A percentile compares a stretch with the other conserved stretches of the same genome.
Evolutionary conservation across 35 echinoderm and acorn worm species (phyloP).

Genomic region (Patiria miniata): DNA sequence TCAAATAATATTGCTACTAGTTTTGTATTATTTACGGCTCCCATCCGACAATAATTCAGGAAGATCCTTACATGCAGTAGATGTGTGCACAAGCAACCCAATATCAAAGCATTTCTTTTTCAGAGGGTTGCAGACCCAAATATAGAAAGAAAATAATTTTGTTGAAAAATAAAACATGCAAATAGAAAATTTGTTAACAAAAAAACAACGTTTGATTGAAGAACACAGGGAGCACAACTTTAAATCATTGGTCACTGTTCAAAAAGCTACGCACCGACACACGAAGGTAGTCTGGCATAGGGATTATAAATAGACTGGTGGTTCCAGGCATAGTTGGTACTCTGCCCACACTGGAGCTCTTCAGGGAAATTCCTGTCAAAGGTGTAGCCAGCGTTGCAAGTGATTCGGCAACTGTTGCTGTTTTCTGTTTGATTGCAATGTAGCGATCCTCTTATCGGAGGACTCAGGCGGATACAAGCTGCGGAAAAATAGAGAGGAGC

Average conservation of each 20-base stretch:
- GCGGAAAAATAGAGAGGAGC: background rate
- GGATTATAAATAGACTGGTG: constrained; percentile 29
- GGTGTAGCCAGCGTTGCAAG: background rate
- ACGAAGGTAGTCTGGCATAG: constrained; percentile 16
- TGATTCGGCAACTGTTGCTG: background rate
- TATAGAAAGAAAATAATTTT: too few species aligned
- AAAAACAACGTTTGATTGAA: too few species aligned
- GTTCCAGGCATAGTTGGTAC: constrained; percentile 12
- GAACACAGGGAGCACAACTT: background rate
- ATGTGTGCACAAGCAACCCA: too few species aligned
- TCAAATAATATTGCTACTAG: background rate
- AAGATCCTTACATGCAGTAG: background rate
- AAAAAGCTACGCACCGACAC: constrained; percentile 19
- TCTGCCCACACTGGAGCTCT: constrained; percentile 1
- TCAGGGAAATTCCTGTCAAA: background rate
- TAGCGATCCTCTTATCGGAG: background rate
- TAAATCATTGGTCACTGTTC: background rate
- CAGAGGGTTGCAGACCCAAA: too few species aligned
- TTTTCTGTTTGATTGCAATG: background rate
- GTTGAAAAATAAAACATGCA: too few species aligned
- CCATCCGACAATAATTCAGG: background rate
- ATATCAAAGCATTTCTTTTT: too few species aligned
- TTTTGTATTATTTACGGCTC: background rate
- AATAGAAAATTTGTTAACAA: too few species aligned
- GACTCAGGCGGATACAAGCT: constrained; percentile 6